phyloP scores from a whole-genome alignment of 2,888 invertebrate species.

The Alviniconcha strummeri region DNA sequence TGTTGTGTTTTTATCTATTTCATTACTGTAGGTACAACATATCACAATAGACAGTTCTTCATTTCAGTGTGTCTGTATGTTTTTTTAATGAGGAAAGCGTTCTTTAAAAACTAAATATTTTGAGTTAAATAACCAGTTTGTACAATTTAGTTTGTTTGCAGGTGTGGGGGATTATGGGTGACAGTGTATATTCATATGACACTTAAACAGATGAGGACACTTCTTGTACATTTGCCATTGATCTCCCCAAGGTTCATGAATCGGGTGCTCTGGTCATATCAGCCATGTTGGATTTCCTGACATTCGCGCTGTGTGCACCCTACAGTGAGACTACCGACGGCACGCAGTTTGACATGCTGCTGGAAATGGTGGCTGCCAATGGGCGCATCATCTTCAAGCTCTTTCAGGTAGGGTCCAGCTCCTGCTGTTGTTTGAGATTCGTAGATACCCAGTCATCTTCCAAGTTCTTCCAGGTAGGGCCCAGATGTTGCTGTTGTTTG shows the following conservation, averaged over 20 bases:
- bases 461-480: neutral
- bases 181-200: no score
- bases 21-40: no score
- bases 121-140: no score
- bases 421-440: neutral
- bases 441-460: neutral
- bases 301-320: constrained; percentile 97
- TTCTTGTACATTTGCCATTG: no score
- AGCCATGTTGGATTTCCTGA: constrained; percentile 98
- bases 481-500: neutral
- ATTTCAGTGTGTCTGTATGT: no score
- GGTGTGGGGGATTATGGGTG: no score
- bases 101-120: no score
- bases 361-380: constrained; percentile 94
- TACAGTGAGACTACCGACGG: constrained; percentile 98
- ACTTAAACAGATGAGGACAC: no score
- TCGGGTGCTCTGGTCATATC: constrained; percentile 97
- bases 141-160: no score
- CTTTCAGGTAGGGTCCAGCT: constrained; percentile 81
- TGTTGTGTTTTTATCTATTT: no score
- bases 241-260: constrained; percentile 82
- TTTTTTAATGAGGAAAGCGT: no score
- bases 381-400: constrained; percentile 93
- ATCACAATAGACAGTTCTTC: no score
- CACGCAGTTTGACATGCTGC: constrained; percentile 82